Evolutionary conservation across 2,113 vertebrate species (phyloP).

Genomic region (Neoarius graeffei): DNA sequence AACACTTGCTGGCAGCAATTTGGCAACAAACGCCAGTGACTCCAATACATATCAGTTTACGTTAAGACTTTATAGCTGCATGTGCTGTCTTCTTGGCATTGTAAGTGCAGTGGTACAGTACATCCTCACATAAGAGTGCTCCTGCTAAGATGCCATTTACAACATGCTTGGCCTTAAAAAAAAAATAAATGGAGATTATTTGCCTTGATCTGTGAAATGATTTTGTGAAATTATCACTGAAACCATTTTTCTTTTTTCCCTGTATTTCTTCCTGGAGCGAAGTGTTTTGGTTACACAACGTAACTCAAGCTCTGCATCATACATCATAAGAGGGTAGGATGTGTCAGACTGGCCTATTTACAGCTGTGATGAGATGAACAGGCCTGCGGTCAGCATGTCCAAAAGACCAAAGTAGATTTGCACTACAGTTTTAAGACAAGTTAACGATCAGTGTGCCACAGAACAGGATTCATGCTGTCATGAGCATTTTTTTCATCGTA

Average conservation of each 20-base stretch:
- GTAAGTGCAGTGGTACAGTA: background rate
- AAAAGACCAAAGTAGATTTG: conserved; percentile 21
- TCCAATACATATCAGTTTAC: background rate
- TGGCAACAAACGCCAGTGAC: background rate
- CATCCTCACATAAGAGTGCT: background rate
- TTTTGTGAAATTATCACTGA: background rate
- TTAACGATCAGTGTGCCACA: background rate
- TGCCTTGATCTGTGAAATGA: background rate
- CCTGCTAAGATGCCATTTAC: conserved; percentile 11
- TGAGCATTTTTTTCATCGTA: background rate
- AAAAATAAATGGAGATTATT: background rate
- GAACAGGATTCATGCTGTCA: background rate
- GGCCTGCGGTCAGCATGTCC: conserved; percentile 22
- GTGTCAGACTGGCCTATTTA: conserved; percentile 43
- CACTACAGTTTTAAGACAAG: conserved; percentile 5
- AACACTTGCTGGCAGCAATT: background rate
- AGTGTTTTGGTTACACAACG: conserved; percentile 20
- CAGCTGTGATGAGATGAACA: conserved; percentile 42
- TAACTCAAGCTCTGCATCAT: conserved; percentile 45
- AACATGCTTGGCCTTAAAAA: background rate
- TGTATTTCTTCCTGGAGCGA: background rate
- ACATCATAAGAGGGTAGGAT: conserved; percentile 31
- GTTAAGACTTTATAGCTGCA: background rate
- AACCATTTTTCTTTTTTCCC: background rate
- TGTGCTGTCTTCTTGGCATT: conserved; percentile 11